Evolutionary conservation across 2,113 vertebrate genomes (phyloP), one percentile per base, ranked within the genome.

Genomic region (Otocyon megalotis): DNA sequence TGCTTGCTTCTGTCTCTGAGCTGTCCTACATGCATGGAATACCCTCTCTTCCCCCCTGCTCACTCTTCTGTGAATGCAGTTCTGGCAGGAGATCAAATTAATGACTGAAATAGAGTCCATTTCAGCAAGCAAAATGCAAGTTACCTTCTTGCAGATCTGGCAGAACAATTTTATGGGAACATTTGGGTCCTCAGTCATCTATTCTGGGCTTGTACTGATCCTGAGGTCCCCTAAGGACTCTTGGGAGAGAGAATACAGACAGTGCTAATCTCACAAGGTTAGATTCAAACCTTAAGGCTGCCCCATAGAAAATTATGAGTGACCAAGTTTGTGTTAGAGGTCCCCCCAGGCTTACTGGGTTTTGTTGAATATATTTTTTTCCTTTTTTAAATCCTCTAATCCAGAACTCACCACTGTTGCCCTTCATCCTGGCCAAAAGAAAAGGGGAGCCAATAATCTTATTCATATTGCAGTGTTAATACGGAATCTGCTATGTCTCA

Each of bases 91-190:
- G 67, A 65, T 96, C 91, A 88, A 58, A 95, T 22, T 65, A 5
- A 72, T 94, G 69, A 65, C n/a, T 60, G 76, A 97, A 94, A 93
- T 26, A 90, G 26, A 76, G 35, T 17, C 50, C 54, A 97, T 19
- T 65, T 22, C 53, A 83, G 48, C 43, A 88, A 72, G 62, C 80
- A 94, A 97, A 87, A 93, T 77, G 16, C 5, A 37, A 83, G 32
- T 56, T 83, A 53, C 8, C 20, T 94, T 30, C 37, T 24, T 88
- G 53, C 2, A 93, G 58, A 88, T 43, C 54, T 93, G 58, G 30
- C 53, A 72, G 8, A 91, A 74, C 50, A 97, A 72, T 62, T 87
- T 81, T 58, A 16, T 37, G 15, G 50, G 7, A n/a, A 20, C 43
- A 81, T 24, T 35, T 84, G 80, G 0, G n/a, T 93, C 22, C 88